Base-by-base conservation (phyloP, 2,888 invertebrate species). In the Meganola albula region DNA sequence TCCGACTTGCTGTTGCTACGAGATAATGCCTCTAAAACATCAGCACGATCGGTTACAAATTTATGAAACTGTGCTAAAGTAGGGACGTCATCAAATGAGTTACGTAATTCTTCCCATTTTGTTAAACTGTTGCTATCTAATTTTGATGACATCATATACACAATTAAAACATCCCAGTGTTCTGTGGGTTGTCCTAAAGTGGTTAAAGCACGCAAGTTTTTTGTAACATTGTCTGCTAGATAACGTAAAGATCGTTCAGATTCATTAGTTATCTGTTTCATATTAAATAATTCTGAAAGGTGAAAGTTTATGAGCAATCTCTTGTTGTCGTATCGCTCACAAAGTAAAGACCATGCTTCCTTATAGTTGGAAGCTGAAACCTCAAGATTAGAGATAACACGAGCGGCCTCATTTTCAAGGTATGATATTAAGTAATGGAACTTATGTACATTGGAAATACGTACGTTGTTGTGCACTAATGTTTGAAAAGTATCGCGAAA, bases 41-140 rank as follows among this genome's bases (percentile, higher is more conserved):
- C 36, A 1, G 54, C 54, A 1, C 54, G 43, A 14, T 53, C 43
- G 2, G 24, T 49, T 10, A 53, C n/a, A 28, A 53, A 53, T 10
- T 44, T 44, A 21, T 37, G 13, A 26, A 55, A 53, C 7, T 50
- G 39, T 3, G 41, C 33, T 24, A 53, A 40, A 0, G 31, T 47
- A 11, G 53, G 53, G 0, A 36, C 11, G 11, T 51, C 53, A 11
- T 27, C 30, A 1, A 43, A 16, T 7, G 8, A 32, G 8, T 46
- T 48, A 2, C 47, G 35, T 8, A 31, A 16, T 22, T 56, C 56
- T 20, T 57, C 52, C 54, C 54, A 57, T 27, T 57, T 52, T 2
- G 13, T 13, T n/a, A 47, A 12, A 2, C 47, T 51, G 7, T 21
- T 5, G 10, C n/a, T 37, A n/a, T 52, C 48, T 21, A 53, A 26